A percentile compares a stretch with the other conserved stretches of the same genome.
Conservation (phyloP, 2,113 vertebrate species). For the Ceratotherium simum region DNA sequence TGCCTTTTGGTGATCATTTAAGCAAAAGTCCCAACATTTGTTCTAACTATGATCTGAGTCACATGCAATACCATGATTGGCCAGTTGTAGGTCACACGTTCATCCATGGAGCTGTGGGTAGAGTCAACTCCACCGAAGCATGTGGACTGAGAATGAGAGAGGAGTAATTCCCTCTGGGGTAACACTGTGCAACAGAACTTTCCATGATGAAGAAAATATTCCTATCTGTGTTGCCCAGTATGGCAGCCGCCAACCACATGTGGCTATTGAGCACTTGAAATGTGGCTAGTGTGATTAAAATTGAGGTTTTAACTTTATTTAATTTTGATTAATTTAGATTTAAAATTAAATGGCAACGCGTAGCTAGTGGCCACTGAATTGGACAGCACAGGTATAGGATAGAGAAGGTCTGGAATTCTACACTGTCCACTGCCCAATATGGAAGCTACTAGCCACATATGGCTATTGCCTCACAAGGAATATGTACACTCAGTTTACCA, state of each 20-base stretch:
- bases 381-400: not conserved
- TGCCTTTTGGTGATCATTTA: not conserved
- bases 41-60: not conserved
- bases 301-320: not conserved
- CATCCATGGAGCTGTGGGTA: not conserved
- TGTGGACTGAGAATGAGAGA: not conserved
- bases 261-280: not conserved
- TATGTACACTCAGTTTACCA: not conserved
- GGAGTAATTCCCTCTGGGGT: not conserved
- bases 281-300: not conserved
- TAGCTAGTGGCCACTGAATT: not conserved
- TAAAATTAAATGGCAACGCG: not conserved
- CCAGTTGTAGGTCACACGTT: not conserved
- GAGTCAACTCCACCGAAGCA: not conserved
- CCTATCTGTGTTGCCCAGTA: not conserved
- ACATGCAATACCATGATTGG: not conserved
- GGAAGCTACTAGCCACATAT: not conserved
- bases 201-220: not conserved
- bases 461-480: not conserved
- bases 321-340: not conserved
- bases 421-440: too few relatives aligned
- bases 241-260: not conserved
- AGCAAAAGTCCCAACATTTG: not conserved
- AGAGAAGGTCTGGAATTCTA: not conserved
- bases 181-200: not conserved